Percentiles rank a stretch among this genome's conserved stretches.
Conservation (phyloP, 2,797 vertebrate genomes). For the Anolis apletophallus region DNA sequence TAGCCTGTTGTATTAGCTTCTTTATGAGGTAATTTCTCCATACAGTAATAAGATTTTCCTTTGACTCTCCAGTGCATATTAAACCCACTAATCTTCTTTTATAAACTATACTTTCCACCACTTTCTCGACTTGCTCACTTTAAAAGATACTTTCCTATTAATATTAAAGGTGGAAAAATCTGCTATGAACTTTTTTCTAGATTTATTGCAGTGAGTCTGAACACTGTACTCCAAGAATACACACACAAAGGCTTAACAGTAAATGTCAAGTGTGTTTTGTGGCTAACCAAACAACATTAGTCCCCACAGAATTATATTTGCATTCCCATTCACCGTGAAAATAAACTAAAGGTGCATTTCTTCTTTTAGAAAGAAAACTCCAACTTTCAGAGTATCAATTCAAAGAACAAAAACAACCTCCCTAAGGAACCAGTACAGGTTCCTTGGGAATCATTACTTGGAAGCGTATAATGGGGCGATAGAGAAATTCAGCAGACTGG, state of each 20-base stretch:
- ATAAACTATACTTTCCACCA: constrained; percentile 91
- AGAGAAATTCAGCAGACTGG: constrained; percentile 11
- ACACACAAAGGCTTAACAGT: constrained; percentile 73
- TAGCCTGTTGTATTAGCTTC: constrained; percentile 98
- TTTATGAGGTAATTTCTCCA: constrained; percentile 99
- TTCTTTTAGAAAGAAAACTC: constrained; percentile 73
- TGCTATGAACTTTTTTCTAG: constrained; percentile 78
- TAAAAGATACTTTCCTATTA: constrained; percentile 85
- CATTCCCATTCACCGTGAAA: constrained; percentile 72
- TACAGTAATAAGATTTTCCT: constrained; percentile 98
- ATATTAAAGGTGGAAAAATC: constrained; percentile 84
- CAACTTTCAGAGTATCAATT: constrained; percentile 72
- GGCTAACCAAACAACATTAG: constrained; percentile 77
- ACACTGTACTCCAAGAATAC: constrained; percentile 71
- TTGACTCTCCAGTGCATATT: constrained; percentile 99
- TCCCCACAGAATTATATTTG: constrained; percentile 76
- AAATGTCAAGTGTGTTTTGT: constrained; percentile 76
- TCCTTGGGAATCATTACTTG: neutral
- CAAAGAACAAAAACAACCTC: constrained; percentile 44
- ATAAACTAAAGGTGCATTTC: constrained; percentile 72
- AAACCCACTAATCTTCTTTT: constrained; percentile 99
- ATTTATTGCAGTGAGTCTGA: constrained; percentile 80
- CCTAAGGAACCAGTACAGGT: constrained; percentile 41
- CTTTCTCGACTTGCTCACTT: constrained; percentile 87
- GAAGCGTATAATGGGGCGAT: neutral